A percentile compares a stretch with the other conserved stretches of the same genome.
phyloP scores from a whole-genome alignment of 2,113 vertebrate species.

The Pelmatolapia mariae region DNA sequence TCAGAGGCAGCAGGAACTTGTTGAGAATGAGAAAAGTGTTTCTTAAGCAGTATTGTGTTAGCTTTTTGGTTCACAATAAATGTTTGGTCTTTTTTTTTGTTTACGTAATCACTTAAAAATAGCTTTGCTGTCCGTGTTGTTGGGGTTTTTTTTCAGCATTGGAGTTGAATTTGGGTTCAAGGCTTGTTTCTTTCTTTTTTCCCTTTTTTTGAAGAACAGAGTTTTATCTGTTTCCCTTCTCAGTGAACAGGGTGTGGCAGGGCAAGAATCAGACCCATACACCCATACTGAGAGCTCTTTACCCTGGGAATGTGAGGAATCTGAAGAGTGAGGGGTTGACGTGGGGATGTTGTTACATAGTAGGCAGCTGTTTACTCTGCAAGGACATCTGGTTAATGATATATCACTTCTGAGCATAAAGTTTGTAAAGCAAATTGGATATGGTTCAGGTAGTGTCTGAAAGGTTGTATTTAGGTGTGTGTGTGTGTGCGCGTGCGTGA shows the following conservation, averaged over 20 bases:
- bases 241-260: conserved; percentile 40
- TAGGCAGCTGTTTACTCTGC: conserved; percentile 10
- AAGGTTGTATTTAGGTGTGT: neutral
- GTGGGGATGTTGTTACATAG: conserved; percentile 31
- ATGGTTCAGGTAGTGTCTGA: neutral
- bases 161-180: neutral
- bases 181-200: neutral
- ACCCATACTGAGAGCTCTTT: neutral
- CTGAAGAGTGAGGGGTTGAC: conserved; percentile 25
- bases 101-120: neutral
- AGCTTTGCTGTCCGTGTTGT: neutral
- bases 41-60: neutral
- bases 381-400: neutral
- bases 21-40: neutral
- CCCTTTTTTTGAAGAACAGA: neutral
- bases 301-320: conserved; percentile 54
- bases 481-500: neutral
- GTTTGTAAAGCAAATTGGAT: neutral
- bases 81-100: neutral
- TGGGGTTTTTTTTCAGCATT: neutral
- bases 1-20: neutral
- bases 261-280: neutral
- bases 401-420: neutral
- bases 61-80: neutral
- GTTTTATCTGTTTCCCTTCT: conserved; percentile 16